A percentile compares a stretch with the other conserved stretches of the same genome.
phyloP scores from a whole-genome alignment of 2,113 vertebrate genomes.

The Puma concolor region DNA sequence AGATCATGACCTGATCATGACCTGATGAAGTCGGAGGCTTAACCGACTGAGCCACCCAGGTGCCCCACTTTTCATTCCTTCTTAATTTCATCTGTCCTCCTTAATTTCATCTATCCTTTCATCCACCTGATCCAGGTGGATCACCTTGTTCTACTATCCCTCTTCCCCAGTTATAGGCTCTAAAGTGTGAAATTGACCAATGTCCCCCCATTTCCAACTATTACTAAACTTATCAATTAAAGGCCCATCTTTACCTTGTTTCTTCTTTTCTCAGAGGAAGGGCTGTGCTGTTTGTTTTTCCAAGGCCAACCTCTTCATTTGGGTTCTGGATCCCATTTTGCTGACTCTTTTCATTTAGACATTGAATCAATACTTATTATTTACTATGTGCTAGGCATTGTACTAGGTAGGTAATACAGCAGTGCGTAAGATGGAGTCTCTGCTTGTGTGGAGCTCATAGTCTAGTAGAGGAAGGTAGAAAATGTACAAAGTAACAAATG shows the following conservation, averaged over 20 bases:
- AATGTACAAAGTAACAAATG: neutral
- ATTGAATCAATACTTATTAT: neutral
- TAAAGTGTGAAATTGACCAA: neutral
- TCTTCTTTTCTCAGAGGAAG: neutral
- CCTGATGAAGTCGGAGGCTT: no score
- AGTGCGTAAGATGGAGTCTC: neutral
- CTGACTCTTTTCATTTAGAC: neutral
- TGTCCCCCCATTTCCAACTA: neutral
- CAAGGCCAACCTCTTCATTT: neutral
- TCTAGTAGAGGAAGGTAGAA: neutral
- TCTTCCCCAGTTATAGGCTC: neutral
- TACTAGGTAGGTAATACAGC: neutral
- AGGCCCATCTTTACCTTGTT: neutral
- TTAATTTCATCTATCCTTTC: neutral
- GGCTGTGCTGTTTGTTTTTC: neutral
- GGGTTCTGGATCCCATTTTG: neutral
- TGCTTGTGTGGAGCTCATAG: neutral
- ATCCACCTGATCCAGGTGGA: neutral
- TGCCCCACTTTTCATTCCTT: neutral
- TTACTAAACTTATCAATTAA: neutral
- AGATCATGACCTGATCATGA: no score
- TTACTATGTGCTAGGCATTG: neutral
- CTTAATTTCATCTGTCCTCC: no score
- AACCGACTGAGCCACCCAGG: no score
- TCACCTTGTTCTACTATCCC: neutral